Evolutionary conservation across 1,140 invertebrate genomes (phyloP), one percentile per base, ranked within the genome.

Genomic region (Anoplolepis gracilipes): DNA sequence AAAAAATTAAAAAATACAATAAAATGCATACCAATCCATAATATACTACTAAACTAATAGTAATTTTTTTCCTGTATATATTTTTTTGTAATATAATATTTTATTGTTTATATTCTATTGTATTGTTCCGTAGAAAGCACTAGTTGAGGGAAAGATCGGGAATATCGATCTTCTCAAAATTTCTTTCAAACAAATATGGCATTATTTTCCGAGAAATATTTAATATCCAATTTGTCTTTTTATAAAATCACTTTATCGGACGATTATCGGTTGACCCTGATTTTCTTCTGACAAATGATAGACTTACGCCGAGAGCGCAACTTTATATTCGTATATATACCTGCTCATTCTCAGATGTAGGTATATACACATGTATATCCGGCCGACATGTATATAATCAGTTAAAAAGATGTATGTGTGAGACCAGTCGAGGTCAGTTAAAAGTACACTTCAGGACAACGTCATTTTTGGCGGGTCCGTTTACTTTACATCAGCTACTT

Each of bases 381-480:
- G n/a, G 16, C 42, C 75, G 49, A n/a, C n/a, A n/a, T n/a, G n/a
- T n/a, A n/a, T n/a, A n/a, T 6, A 6, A 59, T 61, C 76, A 39
- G 76, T 85, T 85, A 70, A 36, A 85, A 85, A 81, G 75, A 85
- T 53, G 78, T 67, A 75, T 81, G 64, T 78, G 84, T 16, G 84
- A 59, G 84, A 59, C 61, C 84, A 85, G 76, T 67, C 84, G 84
- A 69, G 76, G 76, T 79, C 84, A 85, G 84, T 85, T 85, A 85
- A 85, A 85, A 19, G 16, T 81, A 85, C 64, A 79, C 59, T 79
- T 78, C 84, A 30, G 53, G 75, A 85, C 62, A 85, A 85, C 64
- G 76, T 64, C 76, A 81, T 59, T 85, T 85, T 85, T 81, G 64
- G 84, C 39, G 36, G 33, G 36, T 70, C 53, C 75, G 64, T 85